Evolutionary conservation across 2,888 invertebrate species (phyloP).

Genomic region (Ptilodon capucinus): DNA sequence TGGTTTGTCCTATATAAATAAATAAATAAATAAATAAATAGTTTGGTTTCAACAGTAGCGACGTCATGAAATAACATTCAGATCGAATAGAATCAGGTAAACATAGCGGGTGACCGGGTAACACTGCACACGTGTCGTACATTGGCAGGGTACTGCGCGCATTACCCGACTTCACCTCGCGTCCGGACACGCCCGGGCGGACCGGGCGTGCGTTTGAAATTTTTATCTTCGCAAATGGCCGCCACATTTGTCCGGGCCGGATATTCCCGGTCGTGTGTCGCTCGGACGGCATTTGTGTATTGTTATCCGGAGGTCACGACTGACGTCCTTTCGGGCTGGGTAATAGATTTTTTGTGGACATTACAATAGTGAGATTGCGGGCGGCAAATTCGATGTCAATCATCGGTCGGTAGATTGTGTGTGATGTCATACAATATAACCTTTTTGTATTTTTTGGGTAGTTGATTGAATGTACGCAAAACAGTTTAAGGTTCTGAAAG

Average conservation of each 20-base stretch:
- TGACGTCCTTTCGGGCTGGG: background rate
- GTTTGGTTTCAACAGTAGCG: too few species aligned
- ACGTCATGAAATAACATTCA: too few species aligned
- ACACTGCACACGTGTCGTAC: background rate
- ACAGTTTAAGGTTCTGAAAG: background rate
- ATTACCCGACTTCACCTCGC: background rate
- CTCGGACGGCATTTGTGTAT: background rate
- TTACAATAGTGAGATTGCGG: background rate
- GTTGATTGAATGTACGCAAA: background rate
- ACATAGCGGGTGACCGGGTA: background rate
- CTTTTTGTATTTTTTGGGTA: background rate
- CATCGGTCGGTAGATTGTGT: background rate
- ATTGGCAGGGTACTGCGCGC: background rate
- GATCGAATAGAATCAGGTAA: too few species aligned
- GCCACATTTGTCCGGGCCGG: background rate
- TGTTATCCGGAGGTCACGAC: background rate
- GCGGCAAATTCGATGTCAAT: background rate
- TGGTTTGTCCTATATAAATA: too few species aligned
- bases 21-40: too few species aligned
- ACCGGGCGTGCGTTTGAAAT: background rate
- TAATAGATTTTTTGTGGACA: background rate
- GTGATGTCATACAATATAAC: background rate
- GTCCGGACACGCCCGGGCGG: background rate
- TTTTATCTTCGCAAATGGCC: background rate
- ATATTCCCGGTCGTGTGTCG: background rate